These are phyloP conservation scores for Kryptolebias marmoratus DNA, from an alignment of 2,113 vertebrate genomes.

Conservation along the genomic window DNA sequence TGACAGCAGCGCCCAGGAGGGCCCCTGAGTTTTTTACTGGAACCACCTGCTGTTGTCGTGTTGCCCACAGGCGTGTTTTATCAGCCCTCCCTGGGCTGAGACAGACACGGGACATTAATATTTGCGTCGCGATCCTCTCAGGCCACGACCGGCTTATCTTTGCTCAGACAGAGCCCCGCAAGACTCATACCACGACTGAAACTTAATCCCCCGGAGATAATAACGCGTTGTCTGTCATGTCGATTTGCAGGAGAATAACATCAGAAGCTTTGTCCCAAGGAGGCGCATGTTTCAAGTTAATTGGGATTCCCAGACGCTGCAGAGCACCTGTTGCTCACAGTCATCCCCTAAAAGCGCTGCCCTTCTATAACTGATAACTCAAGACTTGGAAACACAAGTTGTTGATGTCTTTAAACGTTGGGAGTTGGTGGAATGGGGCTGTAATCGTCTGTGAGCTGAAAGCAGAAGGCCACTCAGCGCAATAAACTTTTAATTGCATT, in stretches of 20 bases:
- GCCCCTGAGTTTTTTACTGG: constrained; percentile 51
- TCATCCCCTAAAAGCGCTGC: constrained; percentile 42
- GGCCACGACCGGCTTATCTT: constrained; percentile 23
- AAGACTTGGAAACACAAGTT: constrained; percentile 36
- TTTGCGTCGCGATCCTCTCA: constrained; percentile 29
- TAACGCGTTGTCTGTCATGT: constrained; percentile 12
- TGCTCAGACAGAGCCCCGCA: constrained; percentile 2
- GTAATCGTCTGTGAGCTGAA: constrained; percentile 43
- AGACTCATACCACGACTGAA: constrained; percentile 30
- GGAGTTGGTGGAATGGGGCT: constrained; percentile 29
- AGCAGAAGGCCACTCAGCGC: constrained; percentile 33
- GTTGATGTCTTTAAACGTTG: constrained; percentile 46
- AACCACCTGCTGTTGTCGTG: constrained; percentile 73
- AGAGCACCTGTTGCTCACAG: constrained; percentile 61
- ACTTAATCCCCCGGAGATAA: constrained; percentile 23
- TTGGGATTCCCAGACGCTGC: constrained; percentile 44
- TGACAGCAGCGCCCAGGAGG: constrained; percentile 39
- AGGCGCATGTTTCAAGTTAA: constrained; percentile 29
- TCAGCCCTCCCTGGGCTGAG: constrained; percentile 29
- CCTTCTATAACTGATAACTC: constrained; percentile 46
- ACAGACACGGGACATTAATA: constrained; percentile 28
- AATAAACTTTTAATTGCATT: constrained; percentile 70
- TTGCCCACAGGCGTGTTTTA: constrained; percentile 47
- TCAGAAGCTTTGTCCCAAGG: constrained; percentile 26
- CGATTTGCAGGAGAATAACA: constrained; percentile 12